Conservation (phyloP, 1,140 invertebrate species). For the roundworm (Caenorhabditis elegans) region DNA sequence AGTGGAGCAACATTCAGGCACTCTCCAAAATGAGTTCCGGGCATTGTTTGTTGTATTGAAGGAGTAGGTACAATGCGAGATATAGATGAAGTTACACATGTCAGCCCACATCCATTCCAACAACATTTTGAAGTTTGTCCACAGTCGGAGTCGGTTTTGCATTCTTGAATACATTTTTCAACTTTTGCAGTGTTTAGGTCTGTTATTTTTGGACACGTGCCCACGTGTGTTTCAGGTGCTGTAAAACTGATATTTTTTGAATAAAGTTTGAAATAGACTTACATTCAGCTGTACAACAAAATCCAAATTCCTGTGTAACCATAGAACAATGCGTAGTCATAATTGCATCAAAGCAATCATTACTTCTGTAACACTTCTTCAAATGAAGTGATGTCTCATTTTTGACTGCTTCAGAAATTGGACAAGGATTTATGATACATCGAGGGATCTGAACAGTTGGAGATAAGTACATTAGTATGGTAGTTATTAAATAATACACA, state of each 20-base stretch:
- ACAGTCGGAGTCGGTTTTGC: constrained; percentile 51
- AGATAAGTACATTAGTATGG: constrained; percentile 54
- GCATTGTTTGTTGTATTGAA: constrained; percentile 24
- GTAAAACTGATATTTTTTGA: neutral
- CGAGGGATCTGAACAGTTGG: constrained; percentile 50
- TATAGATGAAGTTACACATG: constrained; percentile 35
- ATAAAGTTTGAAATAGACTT: neutral
- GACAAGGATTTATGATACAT: constrained; percentile 55
- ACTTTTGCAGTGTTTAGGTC: neutral
- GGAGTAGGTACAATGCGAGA: neutral
- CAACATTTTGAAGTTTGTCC: constrained; percentile 41
- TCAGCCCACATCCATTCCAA: constrained; percentile 47
- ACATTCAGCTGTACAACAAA: neutral
- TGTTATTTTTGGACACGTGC: constrained; percentile 47
- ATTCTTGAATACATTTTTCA: constrained; percentile 39
- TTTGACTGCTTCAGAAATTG: constrained; percentile 34
- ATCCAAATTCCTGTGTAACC: neutral
- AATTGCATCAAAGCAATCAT: neutral
- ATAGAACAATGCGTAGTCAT: constrained; percentile 12
- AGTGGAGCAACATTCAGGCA: constrained; percentile 44
- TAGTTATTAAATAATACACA: constrained; percentile 35
- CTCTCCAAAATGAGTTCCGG: constrained; percentile 26
- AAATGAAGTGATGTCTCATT: neutral
- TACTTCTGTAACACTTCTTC: neutral
- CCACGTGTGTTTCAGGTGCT: constrained; percentile 40